A percentile compares a stretch with the other conserved stretches of the same genome.
Evolutionary conservation across 30 jellyfish, hydroid and myxozoan species (phyloP).

Genomic region (Nemopilema nomurai): DNA sequence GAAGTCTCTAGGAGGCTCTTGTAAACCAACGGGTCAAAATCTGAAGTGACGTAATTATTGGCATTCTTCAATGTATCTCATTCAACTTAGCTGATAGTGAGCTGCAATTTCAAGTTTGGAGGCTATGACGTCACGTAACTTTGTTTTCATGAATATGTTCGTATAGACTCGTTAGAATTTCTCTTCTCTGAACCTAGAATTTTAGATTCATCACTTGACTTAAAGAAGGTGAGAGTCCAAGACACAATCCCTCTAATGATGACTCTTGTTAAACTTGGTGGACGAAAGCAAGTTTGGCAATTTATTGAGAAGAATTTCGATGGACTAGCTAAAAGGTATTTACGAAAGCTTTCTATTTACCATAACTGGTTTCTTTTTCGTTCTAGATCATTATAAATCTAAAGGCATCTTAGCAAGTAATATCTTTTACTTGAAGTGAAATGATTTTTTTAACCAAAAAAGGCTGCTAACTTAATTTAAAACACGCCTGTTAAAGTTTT

Average conservation of each 20-base stretch:
- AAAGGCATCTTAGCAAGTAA: not conserved
- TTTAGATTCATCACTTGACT: conserved; percentile 79
- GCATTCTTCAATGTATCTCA: too few relatives aligned
- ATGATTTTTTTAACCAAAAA: too few relatives aligned
- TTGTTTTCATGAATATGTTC: too few relatives aligned
- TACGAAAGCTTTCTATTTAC: not conserved
- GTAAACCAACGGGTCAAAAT: too few relatives aligned
- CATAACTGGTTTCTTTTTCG: not conserved
- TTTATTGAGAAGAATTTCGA: conserved; percentile 80
- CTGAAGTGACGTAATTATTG: too few relatives aligned
- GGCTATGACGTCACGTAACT: too few relatives aligned
- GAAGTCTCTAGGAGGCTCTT: too few relatives aligned
- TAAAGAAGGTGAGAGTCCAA: conserved; percentile 81
- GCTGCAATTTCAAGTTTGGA: too few relatives aligned
- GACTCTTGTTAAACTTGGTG: conserved; percentile 85
- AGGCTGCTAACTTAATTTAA: too few relatives aligned
- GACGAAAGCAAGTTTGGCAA: conserved; percentile 91
- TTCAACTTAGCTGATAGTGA: too few relatives aligned
- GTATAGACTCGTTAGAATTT: not conserved
- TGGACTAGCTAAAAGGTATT: conserved; percentile 83
- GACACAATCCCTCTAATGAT: conserved; percentile 93
- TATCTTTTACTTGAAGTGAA: not conserved
- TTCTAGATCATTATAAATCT: not conserved
- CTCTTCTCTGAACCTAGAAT: conserved; percentile 31
- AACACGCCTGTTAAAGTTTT: too few relatives aligned